These are phyloP conservation scores for Ophion ventricosus DNA, from an alignment of 2,888 invertebrate species.

Conservation along the genomic window DNA sequence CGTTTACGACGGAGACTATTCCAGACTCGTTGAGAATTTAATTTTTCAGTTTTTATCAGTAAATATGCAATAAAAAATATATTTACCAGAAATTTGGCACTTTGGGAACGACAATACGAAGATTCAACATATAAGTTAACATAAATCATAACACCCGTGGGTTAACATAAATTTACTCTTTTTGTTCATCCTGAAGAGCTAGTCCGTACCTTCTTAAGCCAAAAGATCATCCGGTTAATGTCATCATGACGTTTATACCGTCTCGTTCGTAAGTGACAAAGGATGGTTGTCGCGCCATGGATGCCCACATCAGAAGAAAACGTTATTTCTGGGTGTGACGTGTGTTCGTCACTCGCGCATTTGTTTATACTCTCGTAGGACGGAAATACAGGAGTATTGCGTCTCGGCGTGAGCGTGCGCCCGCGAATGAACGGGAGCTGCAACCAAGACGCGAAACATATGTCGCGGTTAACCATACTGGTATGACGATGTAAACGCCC, in stretches of 20 bases:
- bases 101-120: too few species aligned
- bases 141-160: too few species aligned
- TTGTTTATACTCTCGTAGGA: conserved; percentile 82
- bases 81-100: too few species aligned
- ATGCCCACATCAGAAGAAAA: conserved; percentile 56
- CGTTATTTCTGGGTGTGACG: conserved; percentile 80
- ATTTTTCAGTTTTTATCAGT: too few species aligned
- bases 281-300: conserved; percentile 30
- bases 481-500: conserved; percentile 57
- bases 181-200: too few species aligned
- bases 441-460: conserved; percentile 78
- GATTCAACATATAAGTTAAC: too few species aligned
- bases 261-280: not conserved
- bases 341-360: conserved; percentile 79
- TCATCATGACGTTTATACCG: not conserved
- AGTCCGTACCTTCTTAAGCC: too few species aligned
- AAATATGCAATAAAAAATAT: too few species aligned
- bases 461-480: conserved; percentile 72
- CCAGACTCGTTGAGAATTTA: too few species aligned
- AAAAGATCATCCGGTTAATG: not conserved
- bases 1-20: too few species aligned
- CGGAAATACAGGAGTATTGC: conserved; percentile 82
- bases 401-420: conserved; percentile 57
- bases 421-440: conserved; percentile 40
- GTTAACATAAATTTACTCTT: too few species aligned